Conservation (phyloP, 2,797 vertebrate species). For the Cyprinodon diabolis region DNA sequence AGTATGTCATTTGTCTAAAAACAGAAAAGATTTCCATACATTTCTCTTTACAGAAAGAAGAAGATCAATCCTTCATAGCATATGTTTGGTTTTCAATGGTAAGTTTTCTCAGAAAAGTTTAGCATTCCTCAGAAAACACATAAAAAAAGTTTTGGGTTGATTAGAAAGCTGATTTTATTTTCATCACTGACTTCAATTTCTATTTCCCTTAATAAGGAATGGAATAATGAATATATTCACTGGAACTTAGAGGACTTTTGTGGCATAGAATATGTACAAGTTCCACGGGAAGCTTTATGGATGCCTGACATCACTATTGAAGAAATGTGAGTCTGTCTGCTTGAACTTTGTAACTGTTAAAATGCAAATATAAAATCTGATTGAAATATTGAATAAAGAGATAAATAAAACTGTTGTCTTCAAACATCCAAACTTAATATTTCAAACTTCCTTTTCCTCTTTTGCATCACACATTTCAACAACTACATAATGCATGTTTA, state of each 20-base stretch:
- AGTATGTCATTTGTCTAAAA: background rate
- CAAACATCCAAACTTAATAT: background rate
- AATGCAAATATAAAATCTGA: background rate
- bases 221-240: constrained; percentile 49
- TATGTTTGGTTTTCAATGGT: constrained; percentile 56
- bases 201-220: constrained; percentile 29
- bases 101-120: constrained; percentile 14
- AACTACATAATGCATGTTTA: background rate
- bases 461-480: background rate
- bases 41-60: constrained; percentile 48
- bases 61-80: constrained; percentile 59
- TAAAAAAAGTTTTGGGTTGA: background rate
- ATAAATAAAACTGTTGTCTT: background rate
- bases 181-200: background rate
- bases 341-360: background rate
- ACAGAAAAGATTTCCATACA: background rate
- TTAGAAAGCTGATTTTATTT: background rate
- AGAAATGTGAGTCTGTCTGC: constrained; percentile 57
- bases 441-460: background rate
- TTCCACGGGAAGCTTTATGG: constrained; percentile 61
- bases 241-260: constrained; percentile 60
- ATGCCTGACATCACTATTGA: constrained; percentile 60
- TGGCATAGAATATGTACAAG: constrained; percentile 31
- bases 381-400: background rate
- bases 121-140: background rate